A percentile compares a stretch with the other conserved stretches of the same genome.
Evolutionary conservation across 2,113 vertebrate species (phyloP).

Genomic region (Paracanthobrama guichenoti): DNA sequence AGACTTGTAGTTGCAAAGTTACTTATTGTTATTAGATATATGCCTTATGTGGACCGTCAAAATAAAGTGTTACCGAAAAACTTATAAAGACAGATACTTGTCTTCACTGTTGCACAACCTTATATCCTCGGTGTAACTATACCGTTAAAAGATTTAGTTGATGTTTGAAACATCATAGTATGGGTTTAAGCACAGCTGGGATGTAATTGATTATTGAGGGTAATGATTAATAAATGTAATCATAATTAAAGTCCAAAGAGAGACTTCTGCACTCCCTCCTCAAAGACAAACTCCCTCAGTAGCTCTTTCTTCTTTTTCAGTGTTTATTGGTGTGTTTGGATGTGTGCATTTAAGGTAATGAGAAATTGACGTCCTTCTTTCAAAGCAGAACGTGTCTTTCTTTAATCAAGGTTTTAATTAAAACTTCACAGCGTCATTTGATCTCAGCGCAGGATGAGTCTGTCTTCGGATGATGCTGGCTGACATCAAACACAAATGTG

Average conservation of each 20-base stretch:
- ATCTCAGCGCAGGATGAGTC: slow-evolving; percentile 63
- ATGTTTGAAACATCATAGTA: not conserved
- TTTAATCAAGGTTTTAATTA: slow-evolving; percentile 83
- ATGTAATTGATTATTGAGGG: not conserved
- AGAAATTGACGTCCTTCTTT: slow-evolving; percentile 73
- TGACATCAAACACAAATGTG: slow-evolving; percentile 72
- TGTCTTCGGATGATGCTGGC: slow-evolving; percentile 66
- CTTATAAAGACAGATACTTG: not conserved
- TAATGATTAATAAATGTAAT: slow-evolving; percentile 39
- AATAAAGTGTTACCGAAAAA: not conserved
- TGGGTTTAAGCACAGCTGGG: not conserved
- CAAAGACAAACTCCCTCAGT: slow-evolving; percentile 28
- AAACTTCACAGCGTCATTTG: slow-evolving; percentile 76
- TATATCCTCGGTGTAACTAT: not conserved
- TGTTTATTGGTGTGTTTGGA: not conserved
- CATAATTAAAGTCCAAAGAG: slow-evolving; percentile 19
- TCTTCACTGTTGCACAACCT: not conserved
- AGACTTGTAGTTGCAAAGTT: no score
- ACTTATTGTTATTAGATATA: no score
- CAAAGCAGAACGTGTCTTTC: slow-evolving; percentile 61
- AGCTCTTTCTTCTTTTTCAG: not conserved
- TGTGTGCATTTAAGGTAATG: slow-evolving; percentile 58
- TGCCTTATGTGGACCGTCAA: no score
- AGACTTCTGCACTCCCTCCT: slow-evolving; percentile 21
- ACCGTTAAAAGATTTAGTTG: not conserved